These are phyloP conservation scores for Phylloscopus whistleri DNA, from an alignment of 2,113 vertebrate genomes.

Conservation along the genomic window DNA sequence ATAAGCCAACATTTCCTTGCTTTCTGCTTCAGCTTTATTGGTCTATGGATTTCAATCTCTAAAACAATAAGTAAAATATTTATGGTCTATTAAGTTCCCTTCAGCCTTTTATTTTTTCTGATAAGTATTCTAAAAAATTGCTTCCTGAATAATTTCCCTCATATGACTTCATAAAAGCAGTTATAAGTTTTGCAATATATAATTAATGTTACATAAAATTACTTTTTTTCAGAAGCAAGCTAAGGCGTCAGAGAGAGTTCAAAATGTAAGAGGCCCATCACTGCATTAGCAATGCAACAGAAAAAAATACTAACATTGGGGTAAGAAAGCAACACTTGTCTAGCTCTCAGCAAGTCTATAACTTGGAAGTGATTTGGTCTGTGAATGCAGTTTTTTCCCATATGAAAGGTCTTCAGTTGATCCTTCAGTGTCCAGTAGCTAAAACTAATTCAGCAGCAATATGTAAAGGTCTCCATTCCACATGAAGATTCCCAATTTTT, in stretches of 20 bases:
- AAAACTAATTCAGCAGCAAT: neutral
- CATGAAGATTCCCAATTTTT: neutral
- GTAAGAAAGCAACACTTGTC: neutral
- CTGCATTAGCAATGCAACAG: neutral
- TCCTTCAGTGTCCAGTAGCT: neutral
- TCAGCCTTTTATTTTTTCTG: neutral
- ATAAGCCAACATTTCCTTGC: neutral
- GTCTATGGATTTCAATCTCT: neutral
- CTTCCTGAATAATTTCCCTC: neutral
- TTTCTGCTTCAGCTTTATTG: rapidly evolving
- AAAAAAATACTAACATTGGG: neutral
- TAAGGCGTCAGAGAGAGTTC: neutral
- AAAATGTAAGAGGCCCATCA: neutral
- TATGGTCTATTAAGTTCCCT: neutral
- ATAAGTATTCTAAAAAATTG: neutral
- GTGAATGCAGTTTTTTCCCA: neutral
- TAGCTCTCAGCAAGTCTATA: neutral
- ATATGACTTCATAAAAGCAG: neutral
- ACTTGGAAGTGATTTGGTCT: neutral
- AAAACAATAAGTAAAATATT: neutral
- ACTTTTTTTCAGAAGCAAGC: neutral
- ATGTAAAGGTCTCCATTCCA: neutral
- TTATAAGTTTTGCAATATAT: neutral
- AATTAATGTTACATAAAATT: neutral
- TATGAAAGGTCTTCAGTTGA: neutral